Conservation (phyloP, 2,888 invertebrate species). For the Cataglyphis rosenhaueri region DNA sequence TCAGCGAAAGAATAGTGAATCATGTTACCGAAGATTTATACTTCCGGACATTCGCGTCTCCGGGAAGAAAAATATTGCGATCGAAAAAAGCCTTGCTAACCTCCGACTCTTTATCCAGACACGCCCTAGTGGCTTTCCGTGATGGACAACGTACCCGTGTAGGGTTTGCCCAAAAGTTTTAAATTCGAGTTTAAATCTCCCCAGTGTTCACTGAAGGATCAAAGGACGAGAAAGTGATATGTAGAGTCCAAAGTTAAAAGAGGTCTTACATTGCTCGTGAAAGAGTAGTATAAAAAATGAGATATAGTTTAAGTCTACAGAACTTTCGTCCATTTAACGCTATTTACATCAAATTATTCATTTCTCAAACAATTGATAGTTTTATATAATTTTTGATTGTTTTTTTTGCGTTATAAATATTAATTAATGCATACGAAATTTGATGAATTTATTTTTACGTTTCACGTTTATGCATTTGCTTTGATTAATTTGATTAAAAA, state of each 20-base stretch:
- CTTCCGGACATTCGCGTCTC: conserved; percentile 47
- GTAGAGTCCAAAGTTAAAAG: conserved; percentile 48
- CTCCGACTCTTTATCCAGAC: conserved; percentile 41
- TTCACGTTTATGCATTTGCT: neutral
- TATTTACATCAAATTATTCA: neutral
- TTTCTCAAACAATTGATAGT: neutral
- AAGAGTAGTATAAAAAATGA: neutral
- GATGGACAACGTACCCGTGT: conserved; percentile 51
- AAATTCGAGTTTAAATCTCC: conserved; percentile 56
- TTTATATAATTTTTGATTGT: neutral
- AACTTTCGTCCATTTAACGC: neutral
- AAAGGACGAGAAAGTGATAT: conserved; percentile 32
- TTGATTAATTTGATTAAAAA: neutral
- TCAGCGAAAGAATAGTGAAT: conserved; percentile 39
- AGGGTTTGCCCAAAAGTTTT: conserved; percentile 50
- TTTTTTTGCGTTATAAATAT: neutral
- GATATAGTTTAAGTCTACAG: neutral
- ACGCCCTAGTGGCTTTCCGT: conserved; percentile 50
- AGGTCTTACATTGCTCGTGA: conserved; percentile 24
- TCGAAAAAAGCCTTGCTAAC: conserved; percentile 41
- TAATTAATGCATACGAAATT: neutral
- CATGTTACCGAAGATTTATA: conserved; percentile 34
- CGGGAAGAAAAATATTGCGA: conserved; percentile 45
- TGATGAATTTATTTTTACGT: neutral
- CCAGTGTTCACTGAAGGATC: conserved; percentile 39